phyloP scores from a whole-genome alignment of 1,140 invertebrate species.

The Euschistus heros region DNA sequence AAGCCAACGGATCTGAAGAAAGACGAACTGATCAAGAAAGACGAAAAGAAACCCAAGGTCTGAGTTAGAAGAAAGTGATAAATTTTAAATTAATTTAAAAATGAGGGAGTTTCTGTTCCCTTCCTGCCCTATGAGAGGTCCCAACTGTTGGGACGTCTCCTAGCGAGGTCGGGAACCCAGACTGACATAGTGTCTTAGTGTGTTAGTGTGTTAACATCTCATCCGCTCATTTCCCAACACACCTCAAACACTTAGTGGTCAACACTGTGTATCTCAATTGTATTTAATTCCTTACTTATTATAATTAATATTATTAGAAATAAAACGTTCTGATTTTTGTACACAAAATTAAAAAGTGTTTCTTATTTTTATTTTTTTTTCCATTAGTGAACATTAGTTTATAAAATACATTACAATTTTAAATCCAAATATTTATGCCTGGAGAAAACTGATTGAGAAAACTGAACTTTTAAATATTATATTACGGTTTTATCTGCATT shows the following conservation, averaged over 20 bases:
- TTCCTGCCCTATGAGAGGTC: conserved; percentile 24
- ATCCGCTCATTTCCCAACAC: neutral
- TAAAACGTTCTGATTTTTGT: conserved; percentile 26
- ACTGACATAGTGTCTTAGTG: neutral
- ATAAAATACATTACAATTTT: too few species aligned
- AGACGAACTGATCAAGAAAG: conserved; percentile 14
- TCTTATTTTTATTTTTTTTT: too few species aligned
- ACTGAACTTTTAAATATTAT: too few species aligned
- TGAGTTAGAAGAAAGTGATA: neutral
- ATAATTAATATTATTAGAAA: conserved; percentile 11
- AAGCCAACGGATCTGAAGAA: conserved; percentile 20
- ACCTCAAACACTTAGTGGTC: conserved; percentile 10
- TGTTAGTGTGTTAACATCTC: neutral
- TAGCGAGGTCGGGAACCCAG: conserved; percentile 22
- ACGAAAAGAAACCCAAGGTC: conserved; percentile 20
- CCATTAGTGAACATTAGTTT: too few species aligned
- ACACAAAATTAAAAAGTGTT: conserved; percentile 4
- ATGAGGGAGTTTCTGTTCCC: conserved; percentile 9
- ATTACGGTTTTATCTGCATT: too few species aligned
- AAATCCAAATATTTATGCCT: too few species aligned
- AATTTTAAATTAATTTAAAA: neutral
- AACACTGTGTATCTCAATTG: conserved; percentile 16
- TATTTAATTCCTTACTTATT: conserved; percentile 24
- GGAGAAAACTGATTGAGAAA: too few species aligned
- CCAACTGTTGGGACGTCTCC: conserved; percentile 20